These are phyloP conservation scores for Acrobasis consociella DNA, from an alignment of 2,888 invertebrate species.

Conservation along the genomic window DNA sequence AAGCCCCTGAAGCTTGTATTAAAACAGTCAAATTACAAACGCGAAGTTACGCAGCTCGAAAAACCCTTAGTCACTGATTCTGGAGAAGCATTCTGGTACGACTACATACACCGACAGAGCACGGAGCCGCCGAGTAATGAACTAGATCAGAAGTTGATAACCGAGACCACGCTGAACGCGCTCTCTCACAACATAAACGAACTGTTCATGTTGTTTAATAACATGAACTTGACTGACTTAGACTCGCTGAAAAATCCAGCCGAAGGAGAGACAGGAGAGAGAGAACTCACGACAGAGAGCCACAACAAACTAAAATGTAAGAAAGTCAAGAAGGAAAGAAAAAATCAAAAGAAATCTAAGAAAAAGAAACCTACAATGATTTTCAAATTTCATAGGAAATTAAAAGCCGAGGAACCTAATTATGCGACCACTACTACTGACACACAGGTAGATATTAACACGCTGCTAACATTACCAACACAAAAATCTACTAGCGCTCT, in stretches of 20 bases:
- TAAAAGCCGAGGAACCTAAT: not conserved
- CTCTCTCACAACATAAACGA: conserved; percentile 27
- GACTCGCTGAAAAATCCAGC: not conserved
- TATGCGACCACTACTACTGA: not conserved
- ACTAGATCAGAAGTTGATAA: not conserved
- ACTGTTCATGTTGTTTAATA: conserved; percentile 8
- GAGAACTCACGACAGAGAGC: too few relatives aligned
- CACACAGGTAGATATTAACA: not conserved
- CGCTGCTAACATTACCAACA: not conserved
- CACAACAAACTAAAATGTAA: not conserved
- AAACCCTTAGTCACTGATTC: conserved; percentile 46
- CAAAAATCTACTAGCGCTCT: conserved; percentile 3
- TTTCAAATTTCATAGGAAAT: not conserved
- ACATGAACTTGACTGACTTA: not conserved
- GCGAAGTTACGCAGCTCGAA: conserved; percentile 37
- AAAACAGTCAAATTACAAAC: conserved; percentile 3
- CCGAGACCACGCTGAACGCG: conserved; percentile 4
- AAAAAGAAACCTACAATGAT: not conserved
- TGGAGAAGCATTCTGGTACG: conserved; percentile 49
- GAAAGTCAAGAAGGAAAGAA: too few relatives aligned
- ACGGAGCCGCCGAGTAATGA: conserved; percentile 12
- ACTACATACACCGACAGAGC: conserved; percentile 41
- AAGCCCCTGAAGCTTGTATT: not conserved
- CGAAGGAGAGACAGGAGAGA: not conserved
- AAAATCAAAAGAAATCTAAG: conserved; percentile 1